Conservation (phyloP, 1,140 invertebrate species). For the Ptiloglossa arizonensis region DNA sequence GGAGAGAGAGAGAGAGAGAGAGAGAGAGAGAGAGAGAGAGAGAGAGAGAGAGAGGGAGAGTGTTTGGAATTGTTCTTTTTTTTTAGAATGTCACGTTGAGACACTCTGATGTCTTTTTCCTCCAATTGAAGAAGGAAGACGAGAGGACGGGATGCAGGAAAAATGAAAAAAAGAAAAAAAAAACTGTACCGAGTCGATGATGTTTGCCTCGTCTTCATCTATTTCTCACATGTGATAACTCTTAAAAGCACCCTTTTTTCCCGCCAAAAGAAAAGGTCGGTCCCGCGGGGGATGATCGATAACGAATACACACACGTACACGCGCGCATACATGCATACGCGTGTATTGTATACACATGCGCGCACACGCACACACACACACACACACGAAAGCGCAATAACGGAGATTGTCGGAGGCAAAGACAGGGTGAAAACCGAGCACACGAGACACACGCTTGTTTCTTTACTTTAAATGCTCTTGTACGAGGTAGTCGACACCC, state of each 20-base stretch:
- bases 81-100: no score
- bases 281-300: not conserved
- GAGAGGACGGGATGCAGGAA: no score
- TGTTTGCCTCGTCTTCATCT: slow-evolving; percentile 43
- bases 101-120: no score
- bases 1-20: no score
- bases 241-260: slow-evolving; percentile 47
- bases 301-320: not conserved
- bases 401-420: no score
- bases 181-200: slow-evolving; percentile 12
- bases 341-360: no score
- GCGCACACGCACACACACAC: slow-evolving; percentile 1
- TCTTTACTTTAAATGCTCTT: slow-evolving; percentile 45
- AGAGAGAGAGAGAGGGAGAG: no score
- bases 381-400: no score
- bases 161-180: not conserved
- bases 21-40: no score
- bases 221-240: slow-evolving; percentile 62
- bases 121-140: no score
- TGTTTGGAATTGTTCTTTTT: no score
- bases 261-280: slow-evolving; percentile 15
- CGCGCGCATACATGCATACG: not conserved
- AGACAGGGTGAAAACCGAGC: no score
- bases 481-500: slow-evolving; percentile 35
- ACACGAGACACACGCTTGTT: slow-evolving; percentile 19